Percentiles rank a stretch among this genome's conserved stretches.
phyloP scores from a whole-genome alignment of 2,113 vertebrate species.

The Spermophilus dauricus region DNA sequence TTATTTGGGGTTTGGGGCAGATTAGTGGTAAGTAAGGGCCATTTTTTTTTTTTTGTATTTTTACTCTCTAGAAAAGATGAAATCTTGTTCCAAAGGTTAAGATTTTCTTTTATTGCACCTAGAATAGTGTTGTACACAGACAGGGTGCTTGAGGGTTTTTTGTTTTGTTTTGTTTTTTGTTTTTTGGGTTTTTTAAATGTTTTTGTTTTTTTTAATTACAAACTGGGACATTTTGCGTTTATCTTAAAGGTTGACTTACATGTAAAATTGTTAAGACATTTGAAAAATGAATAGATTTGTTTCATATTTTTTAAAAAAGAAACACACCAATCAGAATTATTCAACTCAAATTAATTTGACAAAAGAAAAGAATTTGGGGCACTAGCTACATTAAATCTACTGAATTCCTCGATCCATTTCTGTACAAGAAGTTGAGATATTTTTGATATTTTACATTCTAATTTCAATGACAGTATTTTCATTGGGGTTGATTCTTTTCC shows the following conservation, averaged over 20 bases:
- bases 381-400: not conserved
- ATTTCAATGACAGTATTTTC: conserved; percentile 29
- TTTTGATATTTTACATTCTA: conserved; percentile 32
- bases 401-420: conserved; percentile 28
- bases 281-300: conserved; percentile 89
- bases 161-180: too few relatives aligned
- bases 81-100: conserved; percentile 42
- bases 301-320: conserved; percentile 78
- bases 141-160: conserved; percentile 5
- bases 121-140: conserved; percentile 71
- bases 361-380: not conserved
- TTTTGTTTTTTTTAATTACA: not conserved
- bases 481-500: not conserved
- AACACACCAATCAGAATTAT: not conserved
- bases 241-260: conserved; percentile 84
- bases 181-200: too few relatives aligned
- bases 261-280: conserved; percentile 88
- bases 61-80: conserved; percentile 68
- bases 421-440: not conserved
- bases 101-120: conserved; percentile 58
- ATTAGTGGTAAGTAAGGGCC: not conserved
- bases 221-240: conserved; percentile 71
- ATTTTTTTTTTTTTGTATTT: conserved; percentile 76
- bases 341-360: not conserved
- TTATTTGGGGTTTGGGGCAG: conserved; percentile 55